phyloP scores from a whole-genome alignment of 2,797 vertebrate species.

The Tenualosa ilisha region DNA sequence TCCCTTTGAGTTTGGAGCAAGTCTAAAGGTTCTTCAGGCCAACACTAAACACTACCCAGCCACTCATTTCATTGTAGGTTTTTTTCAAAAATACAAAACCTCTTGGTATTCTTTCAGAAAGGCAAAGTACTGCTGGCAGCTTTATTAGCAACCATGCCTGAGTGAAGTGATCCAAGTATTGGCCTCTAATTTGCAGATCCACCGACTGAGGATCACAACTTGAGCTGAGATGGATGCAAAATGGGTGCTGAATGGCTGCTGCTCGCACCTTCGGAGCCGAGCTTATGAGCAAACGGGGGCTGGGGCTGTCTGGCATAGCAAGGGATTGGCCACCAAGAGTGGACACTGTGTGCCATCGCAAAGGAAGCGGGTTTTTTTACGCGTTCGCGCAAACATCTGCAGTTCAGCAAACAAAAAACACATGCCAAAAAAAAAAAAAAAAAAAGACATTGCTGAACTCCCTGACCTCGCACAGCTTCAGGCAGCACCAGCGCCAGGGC shows the following conservation, averaged over 20 bases:
- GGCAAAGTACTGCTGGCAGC: neutral
- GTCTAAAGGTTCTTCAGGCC: neutral
- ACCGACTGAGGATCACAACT: neutral
- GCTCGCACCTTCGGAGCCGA: neutral
- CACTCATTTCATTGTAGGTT: neutral
- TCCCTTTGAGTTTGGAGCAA: neutral
- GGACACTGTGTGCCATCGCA: slow-evolving; percentile 10
- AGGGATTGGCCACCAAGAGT: neutral
- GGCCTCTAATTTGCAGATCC: neutral
- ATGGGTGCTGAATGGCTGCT: neutral
- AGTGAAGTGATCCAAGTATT: neutral
- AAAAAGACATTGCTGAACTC: neutral
- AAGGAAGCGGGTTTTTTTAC: neutral
- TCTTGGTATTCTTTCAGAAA: neutral
- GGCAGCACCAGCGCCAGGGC: neutral
- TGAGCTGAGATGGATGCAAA: neutral
- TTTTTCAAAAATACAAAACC: neutral
- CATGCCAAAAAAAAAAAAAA: neutral
- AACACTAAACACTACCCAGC: neutral
- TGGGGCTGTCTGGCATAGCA: neutral
- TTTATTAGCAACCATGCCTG: neutral
- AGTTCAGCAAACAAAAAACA: slow-evolving; percentile 7
- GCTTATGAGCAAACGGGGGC: neutral
- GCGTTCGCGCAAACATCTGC: neutral
- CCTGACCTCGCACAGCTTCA: neutral